Base-by-base conservation (phyloP, 2,888 invertebrate genomes). In the Drosophila percnosoma region DNA sequence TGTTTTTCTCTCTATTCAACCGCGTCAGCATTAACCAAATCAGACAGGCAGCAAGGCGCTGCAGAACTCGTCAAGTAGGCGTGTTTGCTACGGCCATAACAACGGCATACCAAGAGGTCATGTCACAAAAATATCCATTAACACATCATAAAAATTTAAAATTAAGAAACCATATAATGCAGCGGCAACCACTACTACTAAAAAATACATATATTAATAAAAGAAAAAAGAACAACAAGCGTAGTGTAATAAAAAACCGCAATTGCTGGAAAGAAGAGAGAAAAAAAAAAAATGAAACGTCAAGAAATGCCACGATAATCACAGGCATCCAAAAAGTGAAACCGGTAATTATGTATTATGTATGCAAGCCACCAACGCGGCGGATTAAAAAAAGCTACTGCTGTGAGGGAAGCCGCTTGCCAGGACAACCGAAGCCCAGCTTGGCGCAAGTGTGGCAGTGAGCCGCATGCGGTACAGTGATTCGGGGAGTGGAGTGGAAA, bases 41-140 rank as follows among this genome's bases (percentile, higher is more conserved):
- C 69, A 59, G 51, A 72, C 65, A 53, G 71, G 38, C 38, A 38
- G 55, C 68, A 51, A 36, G 59, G 71, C 67, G 54, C 61, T 66
- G 78, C 57, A 65, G 78, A 66, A 73, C 69, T 73, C 82, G 79
- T 75, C 73, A 83, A 83, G 74, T 74, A 78, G 78, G 74, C 78
- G 78, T 69, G 27, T 62, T 67, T 27, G 60, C 78, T 67, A 54
- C 75, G 77, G 75, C 67, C 68, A 73, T 76, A 81, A 73, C 73
- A 73, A 82, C 79, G 52, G 75, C 89, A 67, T 81, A 75, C 87
- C 87, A 77, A 87, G 89, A 89, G 89, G 87, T 88, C 87, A 87
- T 89, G 87, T 87, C 87, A 87, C 87, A 80, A 80, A 88, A 87
- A 87, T 87, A 89, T 87, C 89, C 87, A 87, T 87, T 87, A 87